A percentile compares a stretch with the other conserved stretches of the same genome.
These are phyloP conservation scores for Otolemur crassicaudatus DNA, from an alignment of 2,797 vertebrate species.

Conservation along the genomic window DNA sequence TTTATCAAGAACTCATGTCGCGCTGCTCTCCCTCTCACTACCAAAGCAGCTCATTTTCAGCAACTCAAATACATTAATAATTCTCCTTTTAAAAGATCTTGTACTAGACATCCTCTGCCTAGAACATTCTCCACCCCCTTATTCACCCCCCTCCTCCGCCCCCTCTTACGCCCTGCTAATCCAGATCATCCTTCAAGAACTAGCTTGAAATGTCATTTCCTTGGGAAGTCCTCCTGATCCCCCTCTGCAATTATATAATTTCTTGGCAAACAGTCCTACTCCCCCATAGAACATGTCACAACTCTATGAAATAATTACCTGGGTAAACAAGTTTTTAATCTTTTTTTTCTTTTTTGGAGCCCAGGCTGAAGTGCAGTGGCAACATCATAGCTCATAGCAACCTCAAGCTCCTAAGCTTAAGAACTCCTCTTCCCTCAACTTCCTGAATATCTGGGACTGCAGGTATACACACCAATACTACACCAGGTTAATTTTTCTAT, in stretches of 20 bases:
- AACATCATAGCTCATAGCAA: neutral
- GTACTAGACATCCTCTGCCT: neutral
- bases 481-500: neutral
- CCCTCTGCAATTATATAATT: neutral
- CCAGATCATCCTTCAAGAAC: neutral
- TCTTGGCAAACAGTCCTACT: neutral
- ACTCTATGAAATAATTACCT: neutral
- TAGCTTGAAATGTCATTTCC: neutral
- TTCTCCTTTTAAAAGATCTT: neutral
- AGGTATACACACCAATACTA: neutral
- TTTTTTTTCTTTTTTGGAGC: neutral
- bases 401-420: neutral
- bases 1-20: neutral
- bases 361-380: neutral
- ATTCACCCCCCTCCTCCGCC: rapidly evolving
- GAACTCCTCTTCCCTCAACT: neutral
- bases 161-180: neutral
- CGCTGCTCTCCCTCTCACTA: too few relatives aligned
- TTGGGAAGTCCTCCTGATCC: neutral
- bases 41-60: neutral
- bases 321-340: neutral
- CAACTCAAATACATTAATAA: neutral
- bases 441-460: neutral
- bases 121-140: neutral
- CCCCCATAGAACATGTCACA: neutral